Conservation (phyloP, 2,888 invertebrate genomes). For the Calameuta pallipes region DNA sequence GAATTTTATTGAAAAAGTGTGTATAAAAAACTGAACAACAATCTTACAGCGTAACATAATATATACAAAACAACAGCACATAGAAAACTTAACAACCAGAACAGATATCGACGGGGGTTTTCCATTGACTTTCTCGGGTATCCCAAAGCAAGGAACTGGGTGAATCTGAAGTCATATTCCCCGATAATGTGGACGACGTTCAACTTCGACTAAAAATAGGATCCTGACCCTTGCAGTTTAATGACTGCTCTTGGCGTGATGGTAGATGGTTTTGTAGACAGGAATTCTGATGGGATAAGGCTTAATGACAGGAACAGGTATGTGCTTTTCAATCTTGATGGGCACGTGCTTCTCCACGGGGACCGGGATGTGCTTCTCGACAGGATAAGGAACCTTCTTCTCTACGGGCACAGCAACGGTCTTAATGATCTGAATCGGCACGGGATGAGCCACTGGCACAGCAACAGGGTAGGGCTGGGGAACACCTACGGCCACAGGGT, state of each 20-base stretch:
- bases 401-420: constrained; percentile 78
- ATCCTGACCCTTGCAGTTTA: constrained; percentile 12
- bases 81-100: constrained; percentile 26
- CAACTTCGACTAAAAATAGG: constrained; percentile 23
- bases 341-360: constrained; percentile 78
- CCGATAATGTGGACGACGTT: constrained; percentile 21
- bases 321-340: constrained; percentile 76
- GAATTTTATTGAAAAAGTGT: constrained; percentile 43
- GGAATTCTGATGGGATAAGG: constrained; percentile 79
- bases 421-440: constrained; percentile 77
- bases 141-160: constrained; percentile 6
- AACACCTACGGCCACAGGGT: constrained; percentile 71
- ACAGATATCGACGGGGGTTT: constrained; percentile 21
- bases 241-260: constrained; percentile 71
- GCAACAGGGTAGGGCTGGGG: constrained; percentile 78
- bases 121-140: constrained; percentile 29
- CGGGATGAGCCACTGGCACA: constrained; percentile 76
- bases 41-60: constrained; percentile 8
- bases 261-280: constrained; percentile 78
- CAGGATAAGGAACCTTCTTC: constrained; percentile 79
- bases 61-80: constrained; percentile 32
- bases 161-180: background rate
- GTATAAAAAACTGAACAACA: constrained; percentile 8
- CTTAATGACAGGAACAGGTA: constrained; percentile 76
- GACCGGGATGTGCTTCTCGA: constrained; percentile 75